Evolutionary conservation across 2,797 vertebrate species (phyloP).

Genomic region (Pitangus sulphuratus): DNA sequence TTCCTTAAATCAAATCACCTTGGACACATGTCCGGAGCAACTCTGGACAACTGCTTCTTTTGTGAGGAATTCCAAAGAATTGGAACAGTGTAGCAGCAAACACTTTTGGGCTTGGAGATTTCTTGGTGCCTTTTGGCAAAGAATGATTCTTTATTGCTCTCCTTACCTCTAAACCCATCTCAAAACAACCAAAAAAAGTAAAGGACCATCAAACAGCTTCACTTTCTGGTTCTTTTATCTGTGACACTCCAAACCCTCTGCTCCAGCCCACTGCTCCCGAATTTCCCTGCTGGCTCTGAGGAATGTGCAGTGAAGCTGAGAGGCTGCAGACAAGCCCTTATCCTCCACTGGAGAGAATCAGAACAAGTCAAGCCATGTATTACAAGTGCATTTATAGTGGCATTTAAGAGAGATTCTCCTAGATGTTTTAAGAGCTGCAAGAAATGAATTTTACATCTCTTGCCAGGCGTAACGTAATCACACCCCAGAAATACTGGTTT

Average conservation of each 20-base stretch:
- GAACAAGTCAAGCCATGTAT: neutral
- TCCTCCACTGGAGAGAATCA: neutral
- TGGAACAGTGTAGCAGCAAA: neutral
- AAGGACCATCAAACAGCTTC: neutral
- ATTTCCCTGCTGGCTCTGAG: neutral
- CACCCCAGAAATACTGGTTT: neutral
- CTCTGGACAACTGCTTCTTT: neutral
- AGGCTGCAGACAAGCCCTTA: neutral
- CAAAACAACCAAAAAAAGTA: neutral
- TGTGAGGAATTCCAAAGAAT: neutral
- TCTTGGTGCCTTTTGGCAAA: neutral
- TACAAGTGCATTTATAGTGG: neutral
- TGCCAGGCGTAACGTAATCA: neutral
- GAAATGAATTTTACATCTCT: neutral
- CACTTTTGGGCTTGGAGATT: neutral
- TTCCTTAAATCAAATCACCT: neutral
- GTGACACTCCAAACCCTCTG: too few relatives aligned
- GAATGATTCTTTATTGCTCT: neutral
- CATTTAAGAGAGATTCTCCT: neutral
- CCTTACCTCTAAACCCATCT: constrained; percentile 46
- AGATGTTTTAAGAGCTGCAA: neutral
- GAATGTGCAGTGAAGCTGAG: neutral
- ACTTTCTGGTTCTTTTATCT: neutral
- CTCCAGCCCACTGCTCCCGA: neutral
- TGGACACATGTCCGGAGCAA: neutral